A percentile compares a stretch with the other conserved stretches of the same genome.
Evolutionary conservation across 2,113 vertebrate species (phyloP).

Genomic region (Petromus typicus): DNA sequence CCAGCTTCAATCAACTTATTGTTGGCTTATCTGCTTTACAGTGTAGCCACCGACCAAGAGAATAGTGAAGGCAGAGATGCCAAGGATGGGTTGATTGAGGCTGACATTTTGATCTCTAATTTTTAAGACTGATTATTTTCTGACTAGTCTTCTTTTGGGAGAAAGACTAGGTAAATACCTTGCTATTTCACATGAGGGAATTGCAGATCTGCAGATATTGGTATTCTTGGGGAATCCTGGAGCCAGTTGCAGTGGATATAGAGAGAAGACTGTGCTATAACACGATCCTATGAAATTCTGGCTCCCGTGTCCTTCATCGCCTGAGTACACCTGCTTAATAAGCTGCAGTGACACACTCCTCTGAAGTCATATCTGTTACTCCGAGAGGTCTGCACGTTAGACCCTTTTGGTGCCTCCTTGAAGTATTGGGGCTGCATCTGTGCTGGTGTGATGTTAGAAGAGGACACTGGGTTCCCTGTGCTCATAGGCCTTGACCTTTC

Average conservation of each 20-base stretch:
- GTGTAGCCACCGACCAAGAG: background rate
- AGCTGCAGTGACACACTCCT: background rate
- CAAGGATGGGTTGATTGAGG: background rate
- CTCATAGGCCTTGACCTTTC: background rate
- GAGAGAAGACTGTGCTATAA: background rate
- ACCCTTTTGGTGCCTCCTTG: accelerated
- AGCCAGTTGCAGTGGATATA: background rate
- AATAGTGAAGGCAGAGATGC: background rate
- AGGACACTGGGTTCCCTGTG: background rate
- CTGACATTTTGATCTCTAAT: background rate
- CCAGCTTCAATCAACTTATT: background rate
- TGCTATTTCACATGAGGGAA: background rate
- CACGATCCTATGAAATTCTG: no score
- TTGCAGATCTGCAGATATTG: background rate
- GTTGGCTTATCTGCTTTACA: background rate
- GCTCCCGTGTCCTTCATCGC: background rate
- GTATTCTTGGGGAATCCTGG: background rate
- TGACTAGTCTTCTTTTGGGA: background rate
- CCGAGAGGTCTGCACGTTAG: background rate
- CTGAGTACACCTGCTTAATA: background rate
- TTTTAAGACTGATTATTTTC: background rate
- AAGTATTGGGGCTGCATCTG: background rate
- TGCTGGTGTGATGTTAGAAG: background rate
- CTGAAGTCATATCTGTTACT: background rate
- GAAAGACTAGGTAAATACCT: background rate